These are phyloP conservation scores for Synaphobranchus kaupii DNA, from an alignment of 2,797 vertebrate genomes.

Conservation along the genomic window DNA sequence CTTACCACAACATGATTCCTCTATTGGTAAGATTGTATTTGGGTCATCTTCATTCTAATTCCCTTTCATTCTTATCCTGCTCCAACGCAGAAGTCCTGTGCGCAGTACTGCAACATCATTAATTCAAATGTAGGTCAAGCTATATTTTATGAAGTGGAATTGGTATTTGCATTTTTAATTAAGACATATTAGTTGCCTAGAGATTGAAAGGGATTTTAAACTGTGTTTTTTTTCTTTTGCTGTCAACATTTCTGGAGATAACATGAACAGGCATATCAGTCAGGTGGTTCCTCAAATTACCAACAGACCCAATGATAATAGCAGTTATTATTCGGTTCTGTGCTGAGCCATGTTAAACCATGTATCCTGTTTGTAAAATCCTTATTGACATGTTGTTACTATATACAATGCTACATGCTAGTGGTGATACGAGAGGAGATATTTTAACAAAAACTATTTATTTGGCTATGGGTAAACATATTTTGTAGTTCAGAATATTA, in stretches of 20 bases:
- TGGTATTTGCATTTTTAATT: slow-evolving; percentile 82
- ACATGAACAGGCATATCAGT: slow-evolving; percentile 16
- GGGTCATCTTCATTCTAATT: slow-evolving; percentile 84
- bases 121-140: slow-evolving; percentile 81
- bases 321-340: background rate
- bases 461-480: background rate
- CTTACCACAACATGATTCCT: slow-evolving; percentile 78
- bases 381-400: background rate
- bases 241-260: background rate
- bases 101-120: slow-evolving; percentile 76
- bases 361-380: background rate
- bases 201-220: slow-evolving; percentile 57
- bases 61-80: slow-evolving; percentile 72
- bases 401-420: background rate
- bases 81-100: slow-evolving; percentile 61
- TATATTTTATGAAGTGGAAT: slow-evolving; percentile 74
- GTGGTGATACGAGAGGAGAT: background rate
- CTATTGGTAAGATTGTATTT: slow-evolving; percentile 79
- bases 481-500: background rate
- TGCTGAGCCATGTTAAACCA: background rate
- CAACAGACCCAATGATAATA: background rate
- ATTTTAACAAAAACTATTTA: background rate
- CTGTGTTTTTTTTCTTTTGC: slow-evolving; percentile 35
- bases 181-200: slow-evolving; percentile 62
- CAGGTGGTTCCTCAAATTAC: slow-evolving; percentile 37